Percentiles rank a stretch among this genome's conserved stretches.
These are phyloP conservation scores for Geotrypetes seraphini DNA, from an alignment of 2,797 vertebrate species.

Conservation along the genomic window DNA sequence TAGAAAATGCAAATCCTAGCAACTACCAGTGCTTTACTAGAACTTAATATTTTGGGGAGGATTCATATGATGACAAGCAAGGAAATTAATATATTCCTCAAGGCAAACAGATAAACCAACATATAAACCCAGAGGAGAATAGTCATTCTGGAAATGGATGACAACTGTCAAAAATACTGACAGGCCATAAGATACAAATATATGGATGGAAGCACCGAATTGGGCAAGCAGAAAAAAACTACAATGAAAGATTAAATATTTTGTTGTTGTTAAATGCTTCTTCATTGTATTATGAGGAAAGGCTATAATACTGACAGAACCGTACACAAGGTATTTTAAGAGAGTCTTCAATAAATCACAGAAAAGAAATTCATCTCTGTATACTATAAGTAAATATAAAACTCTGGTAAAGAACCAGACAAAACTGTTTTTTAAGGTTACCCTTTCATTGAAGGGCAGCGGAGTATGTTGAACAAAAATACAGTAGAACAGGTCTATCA, in stretches of 20 bases:
- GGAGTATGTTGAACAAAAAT: too few relatives aligned
- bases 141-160: constrained; percentile 29
- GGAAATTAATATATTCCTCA: constrained; percentile 8
- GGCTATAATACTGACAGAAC: neutral
- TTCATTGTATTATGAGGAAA: neutral
- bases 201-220: constrained; percentile 23
- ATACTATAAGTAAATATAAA: neutral
- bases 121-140: constrained; percentile 8
- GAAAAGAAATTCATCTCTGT: neutral
- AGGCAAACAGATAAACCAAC: constrained; percentile 21
- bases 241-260: neutral
- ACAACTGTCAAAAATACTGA: constrained; percentile 33
- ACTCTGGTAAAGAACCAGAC: too few relatives aligned
- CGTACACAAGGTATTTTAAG: neutral
- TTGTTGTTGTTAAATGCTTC: neutral
- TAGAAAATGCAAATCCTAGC: neutral
- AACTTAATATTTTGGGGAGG: neutral
- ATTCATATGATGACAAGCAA: neutral
- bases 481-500: too few relatives aligned
- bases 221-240: neutral
- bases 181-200: constrained; percentile 28
- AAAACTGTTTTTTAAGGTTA: too few relatives aligned
- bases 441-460: too few relatives aligned
- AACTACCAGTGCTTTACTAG: neutral
- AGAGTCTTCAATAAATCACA: neutral